phyloP scores from a whole-genome alignment of 2,797 vertebrate species.

The Strix occidentalis region DNA sequence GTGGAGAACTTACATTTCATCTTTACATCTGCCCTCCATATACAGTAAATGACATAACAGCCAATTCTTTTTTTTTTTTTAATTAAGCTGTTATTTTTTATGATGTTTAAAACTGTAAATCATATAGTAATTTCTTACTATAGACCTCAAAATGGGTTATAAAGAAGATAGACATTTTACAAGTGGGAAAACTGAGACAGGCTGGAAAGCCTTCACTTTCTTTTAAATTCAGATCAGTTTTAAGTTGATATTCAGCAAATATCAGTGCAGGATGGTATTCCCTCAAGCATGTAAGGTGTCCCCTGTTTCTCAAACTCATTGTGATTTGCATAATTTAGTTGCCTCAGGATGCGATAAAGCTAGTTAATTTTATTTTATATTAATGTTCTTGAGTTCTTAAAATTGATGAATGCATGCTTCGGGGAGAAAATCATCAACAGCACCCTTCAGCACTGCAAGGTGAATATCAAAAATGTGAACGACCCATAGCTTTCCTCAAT shows the following conservation, averaged over 20 bases:
- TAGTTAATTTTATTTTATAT: slow-evolving; percentile 7
- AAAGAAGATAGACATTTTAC: background rate
- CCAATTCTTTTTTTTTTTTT: background rate
- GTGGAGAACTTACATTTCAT: background rate
- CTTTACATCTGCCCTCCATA: background rate
- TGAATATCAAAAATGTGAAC: background rate
- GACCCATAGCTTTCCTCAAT: background rate
- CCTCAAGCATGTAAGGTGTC: background rate
- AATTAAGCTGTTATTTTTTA: background rate
- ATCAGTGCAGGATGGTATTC: background rate
- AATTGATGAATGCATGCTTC: background rate
- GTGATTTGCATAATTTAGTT: slow-evolving; percentile 17
- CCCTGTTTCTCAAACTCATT: background rate
- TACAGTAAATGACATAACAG: background rate
- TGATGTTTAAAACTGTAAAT: background rate
- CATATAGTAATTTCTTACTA: background rate
- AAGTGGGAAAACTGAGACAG: background rate
- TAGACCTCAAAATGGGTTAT: background rate
- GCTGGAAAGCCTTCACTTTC: background rate
- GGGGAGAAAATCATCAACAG: background rate
- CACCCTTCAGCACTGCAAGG: background rate
- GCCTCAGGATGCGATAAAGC: slow-evolving; percentile 1
- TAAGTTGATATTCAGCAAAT: background rate
- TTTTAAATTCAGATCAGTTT: background rate
- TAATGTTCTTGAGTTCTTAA: background rate